These are phyloP conservation scores for Tenrec ecaudatus DNA, from an alignment of 2,113 vertebrate species.

Conservation along the genomic window DNA sequence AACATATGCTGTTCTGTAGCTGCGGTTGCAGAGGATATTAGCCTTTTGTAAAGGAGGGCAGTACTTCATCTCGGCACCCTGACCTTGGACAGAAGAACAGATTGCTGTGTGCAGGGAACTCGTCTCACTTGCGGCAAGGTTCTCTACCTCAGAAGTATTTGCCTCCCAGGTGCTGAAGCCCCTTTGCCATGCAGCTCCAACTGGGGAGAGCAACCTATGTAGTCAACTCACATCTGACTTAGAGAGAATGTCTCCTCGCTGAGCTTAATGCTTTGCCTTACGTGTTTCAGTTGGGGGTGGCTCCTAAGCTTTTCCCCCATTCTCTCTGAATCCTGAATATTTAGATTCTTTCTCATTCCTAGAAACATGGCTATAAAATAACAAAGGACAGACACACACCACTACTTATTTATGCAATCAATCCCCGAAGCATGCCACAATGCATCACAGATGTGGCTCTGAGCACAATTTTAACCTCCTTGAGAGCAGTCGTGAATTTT, in stretches of 20 bases:
- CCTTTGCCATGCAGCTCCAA: slow-evolving; percentile 66
- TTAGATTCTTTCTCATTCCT: slow-evolving; percentile 29
- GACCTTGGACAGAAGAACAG: slow-evolving; percentile 59
- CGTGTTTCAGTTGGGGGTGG: slow-evolving; percentile 19
- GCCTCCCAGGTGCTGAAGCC: slow-evolving; percentile 49
- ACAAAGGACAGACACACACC: background rate
- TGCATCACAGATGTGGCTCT: background rate
- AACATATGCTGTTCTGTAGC: background rate
- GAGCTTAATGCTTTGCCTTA: slow-evolving; percentile 59
- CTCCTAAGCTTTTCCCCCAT: background rate
- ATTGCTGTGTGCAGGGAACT: background rate
- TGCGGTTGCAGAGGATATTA: background rate
- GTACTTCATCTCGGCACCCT: slow-evolving; percentile 52
- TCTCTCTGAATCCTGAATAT: slow-evolving; percentile 49
- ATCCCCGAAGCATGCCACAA: background rate
- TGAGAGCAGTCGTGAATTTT: slow-evolving; percentile 6
- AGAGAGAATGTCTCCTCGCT: slow-evolving; percentile 53
- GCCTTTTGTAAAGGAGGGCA: slow-evolving; percentile 49
- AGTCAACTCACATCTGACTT: slow-evolving; percentile 67
- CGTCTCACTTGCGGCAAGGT: background rate
- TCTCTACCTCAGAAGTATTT: slow-evolving; percentile 53
- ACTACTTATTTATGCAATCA: slow-evolving; percentile 31
- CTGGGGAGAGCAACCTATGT: slow-evolving; percentile 50
- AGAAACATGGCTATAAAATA: slow-evolving; percentile 52
- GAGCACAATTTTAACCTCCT: slow-evolving; percentile 31